Base-by-base conservation (phyloP, 1,140 invertebrate species). In the Triops cancriformis region DNA sequence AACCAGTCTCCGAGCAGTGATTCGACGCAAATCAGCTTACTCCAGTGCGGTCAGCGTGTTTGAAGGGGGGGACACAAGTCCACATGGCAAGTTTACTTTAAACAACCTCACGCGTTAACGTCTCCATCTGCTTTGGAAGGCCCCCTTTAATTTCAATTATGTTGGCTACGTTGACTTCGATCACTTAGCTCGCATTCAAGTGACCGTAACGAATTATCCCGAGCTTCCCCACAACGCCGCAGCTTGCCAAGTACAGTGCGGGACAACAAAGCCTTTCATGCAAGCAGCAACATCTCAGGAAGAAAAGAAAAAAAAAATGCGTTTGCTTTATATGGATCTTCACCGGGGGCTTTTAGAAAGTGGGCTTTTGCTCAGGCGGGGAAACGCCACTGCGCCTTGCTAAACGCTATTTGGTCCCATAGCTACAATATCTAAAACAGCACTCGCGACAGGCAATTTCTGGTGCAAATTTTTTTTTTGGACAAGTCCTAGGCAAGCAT, bases 281-380 rank as follows among this genome's bases (percentile, higher is more conserved):
- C n/a, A 64, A n/a, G 51, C 51, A 23, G 51, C 31, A 37, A 7
- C 31, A 37, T n/a, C 23, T 9, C 0, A 5, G 14, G 51, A 23
- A 2, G 23, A 23, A 64, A 64, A 5, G 14, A 14, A 23, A 2
- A 18, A 23, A 64, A 64, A 64, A 23, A 64, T 23, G 51, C 51
- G 18, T 23, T 2, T 64, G 51, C 51, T 64, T 64, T n/a, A 64
- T 64, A 64, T 64, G 51, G 51, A 64, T 18, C 51, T 23, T 64
- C 23, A 64, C 51, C 51, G 51, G 51, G 51, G 51, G 51, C 51
- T 23, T 64, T 64, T 64, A 64, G 51, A 64, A 64, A 64, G 51
- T 64, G 51, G 51, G 51, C 51, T 64, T 64, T 64, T 64, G 51
- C 51, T 64, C 51, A 64, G 51, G 51, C 14, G 51, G 10, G 18